A percentile compares a stretch with the other conserved stretches of the same genome.
Conservation (phyloP, 2,113 vertebrate genomes). For the Rattus rattus region DNA sequence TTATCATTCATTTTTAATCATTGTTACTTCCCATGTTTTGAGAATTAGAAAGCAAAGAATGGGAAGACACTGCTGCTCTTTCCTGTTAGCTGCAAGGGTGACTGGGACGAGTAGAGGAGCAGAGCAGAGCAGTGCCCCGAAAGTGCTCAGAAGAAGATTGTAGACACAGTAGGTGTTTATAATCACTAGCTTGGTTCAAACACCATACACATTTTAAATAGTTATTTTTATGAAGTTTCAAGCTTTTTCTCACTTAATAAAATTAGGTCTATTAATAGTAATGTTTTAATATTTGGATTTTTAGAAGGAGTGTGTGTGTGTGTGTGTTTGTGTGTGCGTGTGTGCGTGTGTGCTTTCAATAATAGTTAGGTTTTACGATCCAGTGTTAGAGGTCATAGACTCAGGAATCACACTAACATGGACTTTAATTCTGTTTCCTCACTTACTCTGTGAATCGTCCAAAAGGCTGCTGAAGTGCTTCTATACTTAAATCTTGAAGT, state of each 20-base stretch:
- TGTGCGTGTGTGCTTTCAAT: background rate
- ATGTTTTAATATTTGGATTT: background rate
- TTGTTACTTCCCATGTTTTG: background rate
- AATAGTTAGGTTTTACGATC: background rate
- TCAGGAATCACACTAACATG: background rate
- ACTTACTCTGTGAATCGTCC: background rate
- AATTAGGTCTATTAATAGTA: constrained; percentile 24
- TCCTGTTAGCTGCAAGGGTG: background rate
- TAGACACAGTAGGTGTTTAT: background rate
- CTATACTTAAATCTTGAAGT: background rate
- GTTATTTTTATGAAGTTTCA: constrained; percentile 24
- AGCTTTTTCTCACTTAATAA: background rate
- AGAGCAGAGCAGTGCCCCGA: background rate
- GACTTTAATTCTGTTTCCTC: background rate
- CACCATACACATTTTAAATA: background rate
- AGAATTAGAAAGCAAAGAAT: background rate
- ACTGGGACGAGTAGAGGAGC: background rate
- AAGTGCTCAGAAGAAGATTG: background rate
- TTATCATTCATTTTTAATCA: background rate
- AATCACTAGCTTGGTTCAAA: constrained; percentile 41
- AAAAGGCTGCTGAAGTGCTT: background rate
- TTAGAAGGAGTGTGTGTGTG: background rate
- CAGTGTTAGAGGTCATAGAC: background rate
- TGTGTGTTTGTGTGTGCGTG: background rate
- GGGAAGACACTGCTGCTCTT: background rate